Percentiles rank a stretch among this genome's conserved stretches.
phyloP scores from a whole-genome alignment of 2,797 vertebrate genomes.

The Scyliorhinus canicula region DNA sequence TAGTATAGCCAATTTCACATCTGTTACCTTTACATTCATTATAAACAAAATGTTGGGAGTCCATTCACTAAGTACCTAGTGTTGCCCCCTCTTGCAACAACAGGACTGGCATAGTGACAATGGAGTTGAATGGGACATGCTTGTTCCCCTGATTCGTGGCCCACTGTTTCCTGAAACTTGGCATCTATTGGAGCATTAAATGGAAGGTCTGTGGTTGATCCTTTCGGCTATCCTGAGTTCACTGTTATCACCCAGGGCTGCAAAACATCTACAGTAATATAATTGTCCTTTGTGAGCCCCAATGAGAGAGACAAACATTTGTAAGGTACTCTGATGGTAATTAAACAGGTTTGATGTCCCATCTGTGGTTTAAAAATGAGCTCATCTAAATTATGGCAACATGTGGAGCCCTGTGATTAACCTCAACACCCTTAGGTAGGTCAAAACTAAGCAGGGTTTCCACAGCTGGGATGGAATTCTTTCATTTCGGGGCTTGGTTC shows the following conservation, averaged over 20 bases:
- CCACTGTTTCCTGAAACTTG: background rate
- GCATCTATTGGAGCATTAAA: background rate
- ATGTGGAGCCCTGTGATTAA: background rate
- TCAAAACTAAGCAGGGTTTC: background rate
- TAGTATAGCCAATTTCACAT: background rate
- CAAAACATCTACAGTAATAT: background rate
- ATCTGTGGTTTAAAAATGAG: background rate
- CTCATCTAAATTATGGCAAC: background rate
- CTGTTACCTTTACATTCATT: background rate
- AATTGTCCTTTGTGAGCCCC: background rate
- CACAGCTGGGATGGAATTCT: background rate
- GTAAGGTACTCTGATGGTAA: background rate
- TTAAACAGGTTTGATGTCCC: background rate
- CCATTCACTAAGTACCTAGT: background rate
- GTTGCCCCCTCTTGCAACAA: background rate
- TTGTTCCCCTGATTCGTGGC: background rate
- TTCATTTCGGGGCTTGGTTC: too few species aligned
- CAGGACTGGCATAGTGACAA: background rate
- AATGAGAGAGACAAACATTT: background rate
- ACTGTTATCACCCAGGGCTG: background rate
- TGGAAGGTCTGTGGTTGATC: background rate
- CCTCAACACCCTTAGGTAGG: background rate
- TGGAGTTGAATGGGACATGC: background rate
- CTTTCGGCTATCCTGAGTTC: background rate
- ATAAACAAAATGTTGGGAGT: background rate